Base-by-base conservation (phyloP, 1,140 invertebrate genomes). In the Drosophila jambulina region DNA sequence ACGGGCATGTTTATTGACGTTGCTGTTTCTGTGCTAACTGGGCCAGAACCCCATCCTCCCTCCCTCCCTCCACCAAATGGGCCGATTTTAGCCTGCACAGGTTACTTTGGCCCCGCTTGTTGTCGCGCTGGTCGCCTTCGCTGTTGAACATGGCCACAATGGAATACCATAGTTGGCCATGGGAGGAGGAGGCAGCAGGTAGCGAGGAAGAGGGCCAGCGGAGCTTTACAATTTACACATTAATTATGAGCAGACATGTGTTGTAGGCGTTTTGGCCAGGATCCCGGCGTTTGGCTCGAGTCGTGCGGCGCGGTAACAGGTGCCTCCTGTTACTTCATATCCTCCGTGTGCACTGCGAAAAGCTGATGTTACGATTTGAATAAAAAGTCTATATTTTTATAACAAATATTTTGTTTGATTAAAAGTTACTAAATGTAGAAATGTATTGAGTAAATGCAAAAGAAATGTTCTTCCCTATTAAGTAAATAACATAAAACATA, bases 211-310 rank as follows among this genome's bases (percentile, higher is more conserved):
- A 54, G 69, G 85, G 78, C 54, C 60, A 81, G 81, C 81, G 75
- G 65, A 82, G 85, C 85, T 90, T 90, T 90, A 90, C 85, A 90
- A 85, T 90, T 90, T 90, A 90, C 85, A 90, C 85, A 90, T 90
- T 90, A 90, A 90, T 90, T 90, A 90, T 90, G 85, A 90, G 85
- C 85, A 90, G 85, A 90, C 81, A 90, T 90, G 85, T 90, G 85
- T 90, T 90, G 85, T 84, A 85, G 84, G 84, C 80, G 77, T 69
- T 65, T 77, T 75, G 68, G 79, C 48, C 60, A 48, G 43, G 49
- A 38, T 48, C 48, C 65, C 54, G 38, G 34, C 21, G 48, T 25
- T 25, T 70, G 32, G 36, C 62, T 38, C 49, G 58, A 68, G 57
- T 75, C 79, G 45, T 77, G 75, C 68, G 29, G 45, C 45, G 82